Conservation (phyloP, 2,797 vertebrate genomes). For the Acanthopagrus latus region DNA sequence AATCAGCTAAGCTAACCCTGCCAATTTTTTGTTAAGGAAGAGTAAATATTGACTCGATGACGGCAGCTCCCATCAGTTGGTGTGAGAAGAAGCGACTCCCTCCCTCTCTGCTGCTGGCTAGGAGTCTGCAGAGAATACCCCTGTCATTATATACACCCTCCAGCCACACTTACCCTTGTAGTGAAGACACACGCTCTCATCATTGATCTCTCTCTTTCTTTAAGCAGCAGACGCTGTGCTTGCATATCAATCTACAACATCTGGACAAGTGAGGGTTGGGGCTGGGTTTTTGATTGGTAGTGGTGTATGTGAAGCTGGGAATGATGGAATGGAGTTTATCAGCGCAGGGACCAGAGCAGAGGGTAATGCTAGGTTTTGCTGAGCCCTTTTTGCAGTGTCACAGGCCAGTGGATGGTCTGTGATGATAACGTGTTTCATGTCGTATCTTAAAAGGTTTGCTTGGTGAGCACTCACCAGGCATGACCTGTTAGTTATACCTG, state of each 20-base stretch:
- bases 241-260: constrained; percentile 36
- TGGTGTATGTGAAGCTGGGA: constrained; percentile 16
- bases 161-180: constrained; percentile 70
- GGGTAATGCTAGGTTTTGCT: constrained; percentile 8
- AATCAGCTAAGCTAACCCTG: constrained; percentile 54
- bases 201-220: constrained; percentile 44
- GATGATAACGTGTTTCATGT: constrained; percentile 11
- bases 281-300: constrained; percentile 27
- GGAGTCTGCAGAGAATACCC: constrained; percentile 67
- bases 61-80: constrained; percentile 71
- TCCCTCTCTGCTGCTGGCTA: constrained; percentile 39
- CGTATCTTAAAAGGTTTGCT: constrained; percentile 7
- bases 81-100: constrained; percentile 52
- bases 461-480: neutral
- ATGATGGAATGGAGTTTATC: constrained; percentile 23
- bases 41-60: constrained; percentile 79
- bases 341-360: neutral
- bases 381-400: constrained; percentile 32
- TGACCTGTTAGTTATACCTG: neutral
- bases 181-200: constrained; percentile 55
- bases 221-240: constrained; percentile 36
- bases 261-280: constrained; percentile 12
- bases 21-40: constrained; percentile 66
- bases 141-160: constrained; percentile 63
- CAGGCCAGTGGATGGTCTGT: constrained; percentile 15